phyloP scores from a whole-genome alignment of 1,140 invertebrate genomes.

The Philaenus spumarius region DNA sequence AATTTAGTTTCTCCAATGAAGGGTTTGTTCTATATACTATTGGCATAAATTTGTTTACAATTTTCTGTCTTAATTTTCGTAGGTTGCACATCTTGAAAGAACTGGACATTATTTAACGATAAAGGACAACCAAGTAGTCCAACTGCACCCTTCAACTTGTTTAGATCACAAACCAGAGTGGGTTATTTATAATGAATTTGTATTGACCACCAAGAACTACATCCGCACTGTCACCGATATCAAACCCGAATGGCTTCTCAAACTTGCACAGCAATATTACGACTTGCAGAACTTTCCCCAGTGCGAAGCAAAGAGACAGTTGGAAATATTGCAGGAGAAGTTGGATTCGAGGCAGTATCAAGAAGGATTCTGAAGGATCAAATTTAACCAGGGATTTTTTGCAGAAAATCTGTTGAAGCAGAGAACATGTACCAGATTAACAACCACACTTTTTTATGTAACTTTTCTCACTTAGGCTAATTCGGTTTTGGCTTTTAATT shows the following conservation, averaged over 20 bases:
- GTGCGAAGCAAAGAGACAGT: slow-evolving; percentile 90
- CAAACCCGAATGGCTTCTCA: slow-evolving; percentile 93
- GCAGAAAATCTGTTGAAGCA: too few relatives aligned
- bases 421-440: too few relatives aligned
- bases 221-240: slow-evolving; percentile 98
- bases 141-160: slow-evolving; percentile 97
- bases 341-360: slow-evolving; percentile 82
- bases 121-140: slow-evolving; percentile 98
- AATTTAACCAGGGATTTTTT: too few relatives aligned
- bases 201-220: slow-evolving; percentile 98
- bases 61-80: too few relatives aligned
- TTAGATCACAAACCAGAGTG: slow-evolving; percentile 99
- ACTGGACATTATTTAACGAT: slow-evolving; percentile 97
- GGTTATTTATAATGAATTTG: slow-evolving; percentile 99
- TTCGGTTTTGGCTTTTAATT: too few relatives aligned
- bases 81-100: slow-evolving; percentile 92
- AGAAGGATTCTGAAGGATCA: slow-evolving; percentile 65
- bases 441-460: too few relatives aligned
- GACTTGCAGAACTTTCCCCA: slow-evolving; percentile 96
- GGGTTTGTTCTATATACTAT: too few relatives aligned
- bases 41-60: too few relatives aligned
- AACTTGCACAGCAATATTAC: slow-evolving; percentile 96
- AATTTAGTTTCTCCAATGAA: too few relatives aligned
- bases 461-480: too few relatives aligned
- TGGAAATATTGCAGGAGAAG: slow-evolving; percentile 76